phyloP scores from a whole-genome alignment of 2,797 vertebrate species.

The Orestias chungarensis region DNA sequence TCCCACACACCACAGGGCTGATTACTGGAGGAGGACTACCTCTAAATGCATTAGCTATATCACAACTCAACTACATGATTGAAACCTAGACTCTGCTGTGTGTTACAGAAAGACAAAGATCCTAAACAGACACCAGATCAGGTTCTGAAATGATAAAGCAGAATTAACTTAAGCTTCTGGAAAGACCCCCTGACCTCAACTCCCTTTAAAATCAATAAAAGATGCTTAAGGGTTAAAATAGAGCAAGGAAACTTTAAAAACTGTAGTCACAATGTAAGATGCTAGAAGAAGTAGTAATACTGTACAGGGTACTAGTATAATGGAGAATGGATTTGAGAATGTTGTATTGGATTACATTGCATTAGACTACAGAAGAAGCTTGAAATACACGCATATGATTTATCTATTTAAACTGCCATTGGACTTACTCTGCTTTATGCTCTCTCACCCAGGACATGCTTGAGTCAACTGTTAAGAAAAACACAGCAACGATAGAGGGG shows the following conservation, averaged over 20 bases:
- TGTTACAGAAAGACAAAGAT: neutral
- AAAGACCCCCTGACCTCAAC: neutral
- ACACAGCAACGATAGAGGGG: constrained; percentile 73
- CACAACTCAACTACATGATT: neutral
- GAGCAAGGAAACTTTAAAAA: too few species aligned
- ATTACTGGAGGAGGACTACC: too few species aligned
- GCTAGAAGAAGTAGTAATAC: too few species aligned
- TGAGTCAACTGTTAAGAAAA: constrained; percentile 80
- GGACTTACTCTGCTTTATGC: constrained; percentile 15
- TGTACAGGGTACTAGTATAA: too few species aligned
- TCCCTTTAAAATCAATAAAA: too few species aligned
- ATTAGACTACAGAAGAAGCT: too few species aligned
- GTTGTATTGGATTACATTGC: too few species aligned
- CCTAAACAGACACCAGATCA: neutral
- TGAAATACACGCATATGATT: too few species aligned
- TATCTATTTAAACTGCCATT: neutral
- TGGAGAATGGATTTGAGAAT: neutral
- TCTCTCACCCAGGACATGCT: constrained; percentile 77
- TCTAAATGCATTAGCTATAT: neutral
- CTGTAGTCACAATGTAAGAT: neutral
- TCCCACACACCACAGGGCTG: too few species aligned
- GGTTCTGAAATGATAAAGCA: neutral
- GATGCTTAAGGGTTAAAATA: too few species aligned
- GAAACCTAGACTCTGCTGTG: neutral
- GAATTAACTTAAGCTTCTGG: neutral